Evolutionary conservation across 2,888 invertebrate genomes (phyloP).

Genomic region (Dryomyza anilis): DNA sequence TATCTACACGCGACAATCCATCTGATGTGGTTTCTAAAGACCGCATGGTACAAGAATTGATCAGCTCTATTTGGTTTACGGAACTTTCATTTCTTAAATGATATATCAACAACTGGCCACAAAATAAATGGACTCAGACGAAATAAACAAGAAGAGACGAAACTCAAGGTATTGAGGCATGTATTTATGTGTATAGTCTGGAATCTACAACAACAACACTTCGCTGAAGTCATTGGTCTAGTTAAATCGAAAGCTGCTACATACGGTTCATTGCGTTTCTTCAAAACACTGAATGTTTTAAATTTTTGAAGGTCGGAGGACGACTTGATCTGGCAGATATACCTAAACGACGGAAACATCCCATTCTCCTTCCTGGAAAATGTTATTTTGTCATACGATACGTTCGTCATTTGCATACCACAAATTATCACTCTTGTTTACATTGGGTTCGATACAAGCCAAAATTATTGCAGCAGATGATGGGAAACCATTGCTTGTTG

Average conservation of each 20-base stretch:
- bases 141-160: constrained; percentile 23
- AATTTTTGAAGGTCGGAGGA: constrained; percentile 30
- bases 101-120: not conserved
- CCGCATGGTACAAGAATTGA: not conserved
- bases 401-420: too few species aligned
- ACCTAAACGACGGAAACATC: constrained; percentile 12
- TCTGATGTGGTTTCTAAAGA: not conserved
- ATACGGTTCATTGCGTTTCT: constrained; percentile 1
- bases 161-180: constrained; percentile 4
- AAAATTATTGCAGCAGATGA: too few species aligned
- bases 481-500: too few species aligned
- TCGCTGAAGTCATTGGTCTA: constrained; percentile 19
- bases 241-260: not conserved
- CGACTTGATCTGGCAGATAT: constrained; percentile 22
- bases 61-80: too few species aligned
- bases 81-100: too few species aligned
- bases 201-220: constrained; percentile 26
- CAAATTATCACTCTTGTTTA: constrained; percentile 24
- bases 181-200: too few species aligned
- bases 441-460: not conserved
- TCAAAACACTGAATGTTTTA: constrained; percentile 17
- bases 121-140: not conserved
- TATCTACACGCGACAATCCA: too few species aligned
- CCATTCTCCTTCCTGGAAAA: not conserved
- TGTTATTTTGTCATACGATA: too few species aligned